Conservation (phyloP, 2,797 vertebrate genomes). For the Sebastes matsubarae region DNA sequence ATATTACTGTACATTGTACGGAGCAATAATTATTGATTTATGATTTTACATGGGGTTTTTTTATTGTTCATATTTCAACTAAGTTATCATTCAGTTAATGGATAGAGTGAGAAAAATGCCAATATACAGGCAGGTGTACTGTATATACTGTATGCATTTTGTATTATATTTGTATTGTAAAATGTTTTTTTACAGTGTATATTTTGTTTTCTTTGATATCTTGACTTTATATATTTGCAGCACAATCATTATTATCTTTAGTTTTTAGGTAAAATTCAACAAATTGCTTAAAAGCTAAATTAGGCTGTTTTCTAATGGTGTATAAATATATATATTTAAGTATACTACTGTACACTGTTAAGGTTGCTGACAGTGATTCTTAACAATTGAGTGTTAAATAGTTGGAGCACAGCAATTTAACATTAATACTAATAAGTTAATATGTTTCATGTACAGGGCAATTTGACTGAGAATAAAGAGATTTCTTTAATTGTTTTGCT, state of each 20-base stretch:
- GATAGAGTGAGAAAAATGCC: slow-evolving; percentile 4
- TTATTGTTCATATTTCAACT: slow-evolving; percentile 13
- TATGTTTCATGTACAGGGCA: slow-evolving; percentile 1
- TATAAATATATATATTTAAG: slow-evolving; percentile 26
- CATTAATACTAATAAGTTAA: neutral
- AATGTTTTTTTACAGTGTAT: slow-evolving; percentile 30
- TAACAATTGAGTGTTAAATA: neutral
- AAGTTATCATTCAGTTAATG: slow-evolving; percentile 39
- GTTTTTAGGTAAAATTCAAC: neutral
- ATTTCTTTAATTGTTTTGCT: neutral
- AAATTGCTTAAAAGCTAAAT: slow-evolving; percentile 1
- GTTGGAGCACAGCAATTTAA: neutral
- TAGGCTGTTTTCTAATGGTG: slow-evolving; percentile 2
- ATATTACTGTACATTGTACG: neutral
- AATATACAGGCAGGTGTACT: slow-evolving; percentile 27
- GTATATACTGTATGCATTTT: slow-evolving; percentile 28
- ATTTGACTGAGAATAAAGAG: slow-evolving; percentile 32
- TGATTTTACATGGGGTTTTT: neutral
- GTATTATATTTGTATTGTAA: slow-evolving; percentile 25
- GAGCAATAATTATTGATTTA: slow-evolving; percentile 8
- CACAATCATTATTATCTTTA: slow-evolving; percentile 26
- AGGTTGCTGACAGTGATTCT: neutral
- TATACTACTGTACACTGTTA: neutral
- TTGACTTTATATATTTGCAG: slow-evolving; percentile 18
- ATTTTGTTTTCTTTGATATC: slow-evolving; percentile 10